Conservation (phyloP, 2,888 invertebrate genomes). For the Pegoplata infirma region DNA sequence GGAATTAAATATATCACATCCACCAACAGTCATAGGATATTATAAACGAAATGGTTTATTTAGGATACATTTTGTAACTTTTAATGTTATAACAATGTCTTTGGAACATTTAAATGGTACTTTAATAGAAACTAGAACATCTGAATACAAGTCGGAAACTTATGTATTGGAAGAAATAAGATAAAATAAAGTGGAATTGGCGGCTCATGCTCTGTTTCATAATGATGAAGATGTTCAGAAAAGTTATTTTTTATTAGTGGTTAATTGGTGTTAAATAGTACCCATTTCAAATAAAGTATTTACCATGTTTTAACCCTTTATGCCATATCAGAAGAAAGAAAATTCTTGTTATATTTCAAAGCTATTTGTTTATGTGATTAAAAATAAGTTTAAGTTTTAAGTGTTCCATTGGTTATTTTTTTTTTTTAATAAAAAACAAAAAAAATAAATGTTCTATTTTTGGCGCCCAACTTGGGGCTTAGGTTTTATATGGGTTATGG, state of each 20-base stretch:
- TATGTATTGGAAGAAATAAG: conserved; percentile 68
- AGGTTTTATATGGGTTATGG: no score
- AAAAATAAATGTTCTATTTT: no score
- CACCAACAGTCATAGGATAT: conserved; percentile 68
- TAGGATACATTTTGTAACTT: conserved; percentile 55
- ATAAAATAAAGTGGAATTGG: conserved; percentile 63
- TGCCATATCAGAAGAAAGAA: no score
- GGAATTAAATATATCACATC: no score
- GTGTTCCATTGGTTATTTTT: no score
- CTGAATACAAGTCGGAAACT: conserved; percentile 60
- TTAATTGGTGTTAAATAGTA: conserved; percentile 73
- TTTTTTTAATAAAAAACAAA: no score
- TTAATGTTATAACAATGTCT: conserved; percentile 64
- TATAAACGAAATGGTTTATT: neutral
- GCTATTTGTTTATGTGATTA: no score
- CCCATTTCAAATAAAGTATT: conserved; percentile 69
- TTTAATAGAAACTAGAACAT: conserved; percentile 60
- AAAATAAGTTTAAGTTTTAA: no score
- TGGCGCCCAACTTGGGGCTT: no score
- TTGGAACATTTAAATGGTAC: conserved; percentile 67
- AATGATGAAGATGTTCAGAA: conserved; percentile 67
- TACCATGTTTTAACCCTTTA: conserved; percentile 69
- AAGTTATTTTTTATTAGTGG: conserved; percentile 70
- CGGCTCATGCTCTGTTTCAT: conserved; percentile 54
- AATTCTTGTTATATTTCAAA: no score